Evolutionary conservation across 1,140 invertebrate genomes (phyloP).

Genomic region (Lineus longissimus): DNA sequence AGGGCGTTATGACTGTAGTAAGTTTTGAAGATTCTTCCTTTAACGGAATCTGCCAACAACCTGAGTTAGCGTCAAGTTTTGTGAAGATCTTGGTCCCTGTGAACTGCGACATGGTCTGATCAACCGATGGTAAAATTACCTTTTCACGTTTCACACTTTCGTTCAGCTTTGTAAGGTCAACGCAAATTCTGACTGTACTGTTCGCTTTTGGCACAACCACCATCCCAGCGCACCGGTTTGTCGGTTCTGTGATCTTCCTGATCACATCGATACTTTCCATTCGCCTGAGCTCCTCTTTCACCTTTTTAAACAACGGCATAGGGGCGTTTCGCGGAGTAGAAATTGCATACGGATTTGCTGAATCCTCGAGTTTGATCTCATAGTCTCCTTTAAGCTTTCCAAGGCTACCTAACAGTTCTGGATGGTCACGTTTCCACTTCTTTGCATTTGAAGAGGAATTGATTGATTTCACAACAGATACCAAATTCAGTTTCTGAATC

Average conservation of each 20-base stretch:
- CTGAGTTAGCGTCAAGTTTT: conserved; percentile 53
- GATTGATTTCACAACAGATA: no score
- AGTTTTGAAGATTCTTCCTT: conserved; percentile 8
- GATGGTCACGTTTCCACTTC: no score
- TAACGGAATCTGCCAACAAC: conserved; percentile 40
- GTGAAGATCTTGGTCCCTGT: conserved; percentile 49
- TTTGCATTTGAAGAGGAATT: no score
- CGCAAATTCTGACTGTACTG: conserved; percentile 9
- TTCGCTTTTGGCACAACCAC: conserved; percentile 13
- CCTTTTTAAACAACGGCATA: no score
- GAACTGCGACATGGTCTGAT: conserved; percentile 28
- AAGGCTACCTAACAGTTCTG: no score
- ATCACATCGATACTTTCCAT: conserved; percentile 10
- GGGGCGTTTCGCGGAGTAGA: neutral
- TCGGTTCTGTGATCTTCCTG: conserved; percentile 8
- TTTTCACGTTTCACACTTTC: conserved; percentile 10
- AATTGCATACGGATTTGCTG: no score
- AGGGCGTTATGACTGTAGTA: conserved; percentile 23
- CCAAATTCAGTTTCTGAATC: no score
- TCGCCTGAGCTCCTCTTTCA: no score
- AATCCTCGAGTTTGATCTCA: no score
- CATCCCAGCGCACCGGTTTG: conserved; percentile 11
- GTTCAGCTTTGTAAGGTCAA: conserved; percentile 15
- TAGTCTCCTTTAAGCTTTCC: no score
- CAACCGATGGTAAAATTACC: conserved; percentile 12